Percentiles rank a stretch among this genome's conserved stretches.
phyloP scores from a whole-genome alignment of 2,888 invertebrate species.

The Macaria notata region DNA sequence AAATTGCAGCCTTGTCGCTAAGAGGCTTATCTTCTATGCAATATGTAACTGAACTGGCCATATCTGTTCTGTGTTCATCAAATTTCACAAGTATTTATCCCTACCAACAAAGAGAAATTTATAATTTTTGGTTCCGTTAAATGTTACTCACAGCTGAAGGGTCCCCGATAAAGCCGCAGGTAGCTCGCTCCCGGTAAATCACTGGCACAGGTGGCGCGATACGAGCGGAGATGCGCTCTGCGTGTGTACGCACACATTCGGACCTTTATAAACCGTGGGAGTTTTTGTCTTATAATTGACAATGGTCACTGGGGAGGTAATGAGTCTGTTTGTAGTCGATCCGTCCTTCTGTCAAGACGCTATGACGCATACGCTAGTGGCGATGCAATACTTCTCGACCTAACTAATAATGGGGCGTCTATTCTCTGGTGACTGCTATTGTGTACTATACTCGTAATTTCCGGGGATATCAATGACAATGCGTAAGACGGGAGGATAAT shows the following conservation, averaged over 20 bases:
- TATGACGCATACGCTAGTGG: conserved; percentile 63
- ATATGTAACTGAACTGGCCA: too few species aligned
- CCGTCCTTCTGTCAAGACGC: conserved; percentile 71
- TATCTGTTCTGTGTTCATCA: too few species aligned
- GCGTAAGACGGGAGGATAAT: conserved; percentile 12
- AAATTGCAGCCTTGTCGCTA: too few species aligned
- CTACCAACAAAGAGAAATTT: too few species aligned
- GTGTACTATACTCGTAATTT: conserved; percentile 34
- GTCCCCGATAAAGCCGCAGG: conserved; percentile 5
- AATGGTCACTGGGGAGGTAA: conserved; percentile 76
- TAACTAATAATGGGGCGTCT: conserved; percentile 49
- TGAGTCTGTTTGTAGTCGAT: conserved; percentile 76
- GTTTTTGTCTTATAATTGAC: conserved; percentile 77
- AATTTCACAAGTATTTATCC: too few species aligned
- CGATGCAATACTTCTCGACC: conserved; percentile 59
- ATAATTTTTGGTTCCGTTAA: too few species aligned
- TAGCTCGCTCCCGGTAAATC: conserved; percentile 41
- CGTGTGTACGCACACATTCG: conserved; percentile 59
- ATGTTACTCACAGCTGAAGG: conserved; percentile 22
- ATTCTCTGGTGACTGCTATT: conserved; percentile 40
- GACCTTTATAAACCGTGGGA: conserved; percentile 80
- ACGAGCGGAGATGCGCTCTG: conserved; percentile 73
- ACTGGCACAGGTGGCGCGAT: conserved; percentile 55
- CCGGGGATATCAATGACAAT: conserved; percentile 29
- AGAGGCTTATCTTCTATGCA: too few species aligned